Percentiles rank a stretch among this genome's conserved stretches.
Evolutionary conservation across 2,888 invertebrate species (phyloP).

Genomic region (Latrodectus elegans): DNA sequence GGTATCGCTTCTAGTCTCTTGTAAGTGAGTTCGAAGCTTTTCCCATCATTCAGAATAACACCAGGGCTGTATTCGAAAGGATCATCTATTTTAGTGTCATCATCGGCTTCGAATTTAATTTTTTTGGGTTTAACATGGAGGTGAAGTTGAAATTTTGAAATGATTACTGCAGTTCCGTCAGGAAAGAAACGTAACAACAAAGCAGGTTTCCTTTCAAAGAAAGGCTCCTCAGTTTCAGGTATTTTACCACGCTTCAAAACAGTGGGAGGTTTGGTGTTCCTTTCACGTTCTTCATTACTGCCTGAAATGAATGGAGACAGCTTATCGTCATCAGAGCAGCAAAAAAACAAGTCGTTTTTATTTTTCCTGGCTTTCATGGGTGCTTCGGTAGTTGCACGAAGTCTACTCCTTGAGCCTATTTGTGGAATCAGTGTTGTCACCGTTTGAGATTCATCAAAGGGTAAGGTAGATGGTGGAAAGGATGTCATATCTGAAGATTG

Average conservation of each 20-base stretch:
- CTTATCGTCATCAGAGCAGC: constrained; percentile 35
- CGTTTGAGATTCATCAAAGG: too few species aligned
- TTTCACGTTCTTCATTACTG: constrained; percentile 51
- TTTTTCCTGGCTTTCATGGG: constrained; percentile 47
- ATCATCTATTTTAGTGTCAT: constrained; percentile 24
- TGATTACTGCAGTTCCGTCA: constrained; percentile 64
- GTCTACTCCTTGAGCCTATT: neutral
- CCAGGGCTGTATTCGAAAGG: constrained; percentile 25
- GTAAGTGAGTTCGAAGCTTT: constrained; percentile 62
- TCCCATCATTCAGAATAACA: constrained; percentile 32
- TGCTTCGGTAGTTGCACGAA: constrained; percentile 11
- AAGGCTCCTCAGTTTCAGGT: constrained; percentile 41
- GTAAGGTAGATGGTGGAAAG: too few species aligned
- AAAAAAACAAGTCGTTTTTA: constrained; percentile 55
- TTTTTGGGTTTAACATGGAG: constrained; percentile 63
- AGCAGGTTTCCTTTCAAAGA: constrained; percentile 53
- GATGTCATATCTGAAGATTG: too few species aligned
- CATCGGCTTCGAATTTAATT: constrained; percentile 45
- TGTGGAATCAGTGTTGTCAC: too few species aligned
- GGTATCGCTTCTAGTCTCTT: constrained; percentile 59
- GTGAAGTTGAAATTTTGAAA: constrained; percentile 61
- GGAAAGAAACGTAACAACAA: constrained; percentile 60
- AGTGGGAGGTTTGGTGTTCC: constrained; percentile 55
- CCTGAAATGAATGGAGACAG: neutral
- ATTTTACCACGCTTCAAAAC: constrained; percentile 27